Conservation (phyloP, 2,113 vertebrate genomes). For the Trematomus loennbergii region DNA sequence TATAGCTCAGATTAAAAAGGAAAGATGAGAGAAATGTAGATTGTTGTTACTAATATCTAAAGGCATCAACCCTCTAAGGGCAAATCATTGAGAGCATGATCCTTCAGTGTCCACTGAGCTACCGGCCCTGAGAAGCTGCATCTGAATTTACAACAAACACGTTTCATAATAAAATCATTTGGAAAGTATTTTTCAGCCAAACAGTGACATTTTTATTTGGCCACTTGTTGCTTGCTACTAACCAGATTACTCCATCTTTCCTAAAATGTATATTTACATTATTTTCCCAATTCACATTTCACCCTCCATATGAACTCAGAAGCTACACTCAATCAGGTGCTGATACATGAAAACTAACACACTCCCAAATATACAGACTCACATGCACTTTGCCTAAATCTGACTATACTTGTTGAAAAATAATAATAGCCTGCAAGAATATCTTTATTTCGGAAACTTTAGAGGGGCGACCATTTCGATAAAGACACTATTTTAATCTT, state of each 20-base stretch:
- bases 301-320: constrained; percentile 33
- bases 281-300: constrained; percentile 28
- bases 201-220: constrained; percentile 47
- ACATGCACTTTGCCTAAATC: background rate
- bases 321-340: background rate
- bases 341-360: background rate
- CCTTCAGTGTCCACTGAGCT: background rate
- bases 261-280: constrained; percentile 4
- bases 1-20: constrained; percentile 8
- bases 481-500: constrained; percentile 22
- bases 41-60: constrained; percentile 24
- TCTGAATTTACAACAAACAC: constrained; percentile 46
- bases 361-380: background rate
- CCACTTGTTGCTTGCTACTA: constrained; percentile 42
- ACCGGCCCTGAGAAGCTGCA: constrained; percentile 30
- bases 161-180: constrained; percentile 54
- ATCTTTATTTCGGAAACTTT: constrained; percentile 4
- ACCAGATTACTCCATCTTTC: constrained; percentile 24
- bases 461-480: constrained; percentile 11
- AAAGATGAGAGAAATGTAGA: constrained; percentile 15
- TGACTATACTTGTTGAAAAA: constrained; percentile 20
- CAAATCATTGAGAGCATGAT: constrained; percentile 9
- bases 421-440: constrained; percentile 18
- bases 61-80: constrained; percentile 12
- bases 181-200: constrained; percentile 60